Base-by-base conservation (phyloP, 1,140 invertebrate genomes). In the Patella vulgata region DNA sequence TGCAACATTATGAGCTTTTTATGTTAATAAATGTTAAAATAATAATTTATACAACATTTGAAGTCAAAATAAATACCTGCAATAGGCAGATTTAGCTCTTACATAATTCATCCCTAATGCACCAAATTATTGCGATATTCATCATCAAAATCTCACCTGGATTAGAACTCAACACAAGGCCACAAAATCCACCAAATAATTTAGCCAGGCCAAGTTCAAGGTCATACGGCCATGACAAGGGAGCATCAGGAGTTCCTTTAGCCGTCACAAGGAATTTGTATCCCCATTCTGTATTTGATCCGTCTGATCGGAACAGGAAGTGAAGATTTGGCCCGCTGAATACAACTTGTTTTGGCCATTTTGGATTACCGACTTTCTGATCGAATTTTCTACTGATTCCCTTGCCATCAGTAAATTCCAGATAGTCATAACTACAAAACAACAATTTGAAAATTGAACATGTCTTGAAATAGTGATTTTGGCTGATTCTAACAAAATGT, bases 201-300 rank as follows among this genome's bases (percentile, higher is more conserved):
- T 81, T 79, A 21, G 74, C 69, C 11, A 82, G 57, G 19, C 71
- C 67, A 12, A 84, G 72, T 48, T 82, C 76, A n/a, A 82, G 67
- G 60, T 84, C 82, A 73, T 72, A 80, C 21, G 80, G 68, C 81
- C 80, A 82, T 14, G 71, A 77, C 14, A 81, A 44, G 1, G 76
- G 74, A n/a, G 75, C 63, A 50, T 84, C 82, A 19, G 80, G 80
- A 62, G 71, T 74, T 8, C 82, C 82, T 67, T 78, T 69, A 4
- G 82, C 82, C n/a, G 76, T 82, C 46, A 83, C 80, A 59, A 75
- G 80, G 62, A 84, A 84, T 57, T 84, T 83, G 64, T 84, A 83
- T 6, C 80, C 82, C 82, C 82, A 84, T 47, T 84, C 82, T 28
- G 75, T 82, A 68, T 82, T 83, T 63, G 79, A 80, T 64, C 77